Evolutionary conservation across 2,888 invertebrate genomes (phyloP).

Genomic region (Parthenolecanium corni): DNA sequence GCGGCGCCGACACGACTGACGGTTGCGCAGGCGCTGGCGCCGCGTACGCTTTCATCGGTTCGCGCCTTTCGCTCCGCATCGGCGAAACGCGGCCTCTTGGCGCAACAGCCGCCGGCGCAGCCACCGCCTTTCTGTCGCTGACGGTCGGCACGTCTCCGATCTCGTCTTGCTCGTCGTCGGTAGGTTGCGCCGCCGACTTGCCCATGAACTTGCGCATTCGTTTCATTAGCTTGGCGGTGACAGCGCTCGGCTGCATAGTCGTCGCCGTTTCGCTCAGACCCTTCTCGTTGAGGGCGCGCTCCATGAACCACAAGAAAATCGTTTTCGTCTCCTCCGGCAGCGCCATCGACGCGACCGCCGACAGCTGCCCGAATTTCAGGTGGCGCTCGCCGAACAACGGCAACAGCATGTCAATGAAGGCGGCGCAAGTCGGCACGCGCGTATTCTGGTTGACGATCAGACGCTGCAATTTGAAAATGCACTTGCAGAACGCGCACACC

Average conservation of each 20-base stretch:
- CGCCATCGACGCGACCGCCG: neutral
- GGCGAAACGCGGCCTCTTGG: no score
- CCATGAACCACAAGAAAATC: conserved; percentile 8
- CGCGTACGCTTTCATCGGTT: neutral
- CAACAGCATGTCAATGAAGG: conserved; percentile 11
- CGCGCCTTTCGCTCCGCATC: no score
- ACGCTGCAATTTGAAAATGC: neutral
- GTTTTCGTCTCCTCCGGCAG: conserved; percentile 19
- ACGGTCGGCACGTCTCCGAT: neutral
- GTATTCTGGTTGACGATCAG: conserved; percentile 15
- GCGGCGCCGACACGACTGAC: neutral
- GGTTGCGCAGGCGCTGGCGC: neutral
- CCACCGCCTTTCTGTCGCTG: neutral
- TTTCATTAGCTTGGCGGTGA: conserved; percentile 14
- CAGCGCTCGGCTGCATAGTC: neutral
- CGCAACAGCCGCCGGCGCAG: no score
- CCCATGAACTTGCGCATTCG: conserved; percentile 10
- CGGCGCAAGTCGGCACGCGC: neutral
- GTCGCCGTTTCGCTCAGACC: neutral
- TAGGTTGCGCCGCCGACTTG: neutral
- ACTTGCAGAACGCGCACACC: neutral
- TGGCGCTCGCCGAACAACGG: neutral
- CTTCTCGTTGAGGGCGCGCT: neutral
- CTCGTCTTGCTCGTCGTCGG: neutral
- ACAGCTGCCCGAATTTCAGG: conserved; percentile 7